Conservation (phyloP, 1,140 invertebrate species). For the Pissodes strobi region DNA sequence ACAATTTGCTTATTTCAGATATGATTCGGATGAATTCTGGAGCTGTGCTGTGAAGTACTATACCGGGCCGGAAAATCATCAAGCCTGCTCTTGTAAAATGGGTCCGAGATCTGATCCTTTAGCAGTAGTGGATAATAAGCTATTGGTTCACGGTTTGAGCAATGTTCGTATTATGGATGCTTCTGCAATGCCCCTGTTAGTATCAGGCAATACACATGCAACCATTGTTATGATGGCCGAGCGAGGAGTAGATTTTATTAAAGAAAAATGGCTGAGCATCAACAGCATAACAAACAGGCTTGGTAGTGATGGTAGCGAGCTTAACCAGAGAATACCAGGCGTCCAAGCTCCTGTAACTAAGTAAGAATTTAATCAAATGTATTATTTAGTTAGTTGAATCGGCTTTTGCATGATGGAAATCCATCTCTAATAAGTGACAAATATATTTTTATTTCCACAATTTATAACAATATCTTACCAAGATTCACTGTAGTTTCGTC, state of each 20-base stretch:
- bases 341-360: not conserved
- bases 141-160: slow-evolving; percentile 71
- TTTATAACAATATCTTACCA: no score
- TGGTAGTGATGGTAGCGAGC: not conserved
- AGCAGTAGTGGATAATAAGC: slow-evolving; percentile 73
- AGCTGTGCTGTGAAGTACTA: slow-evolving; percentile 75
- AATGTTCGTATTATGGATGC: slow-evolving; percentile 76
- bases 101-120: slow-evolving; percentile 67
- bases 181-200: slow-evolving; percentile 76
- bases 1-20: slow-evolving; percentile 57
- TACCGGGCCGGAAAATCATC: slow-evolving; percentile 83
- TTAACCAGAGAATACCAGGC: slow-evolving; percentile 14
- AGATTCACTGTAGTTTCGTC: no score
- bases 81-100: slow-evolving; percentile 83
- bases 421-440: no score
- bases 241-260: slow-evolving; percentile 77
- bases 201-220: slow-evolving; percentile 80
- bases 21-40: slow-evolving; percentile 80
- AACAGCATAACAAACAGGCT: slow-evolving; percentile 19
- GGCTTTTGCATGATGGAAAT: no score
- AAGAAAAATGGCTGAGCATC: slow-evolving; percentile 59
- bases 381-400: no score
- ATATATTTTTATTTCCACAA: no score
- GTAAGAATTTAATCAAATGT: no score
- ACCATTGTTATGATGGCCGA: slow-evolving; percentile 85